Evolutionary conservation across 1,140 invertebrate genomes (phyloP), one percentile per base, ranked within the genome.

Genomic region (Eumaeus atala): DNA sequence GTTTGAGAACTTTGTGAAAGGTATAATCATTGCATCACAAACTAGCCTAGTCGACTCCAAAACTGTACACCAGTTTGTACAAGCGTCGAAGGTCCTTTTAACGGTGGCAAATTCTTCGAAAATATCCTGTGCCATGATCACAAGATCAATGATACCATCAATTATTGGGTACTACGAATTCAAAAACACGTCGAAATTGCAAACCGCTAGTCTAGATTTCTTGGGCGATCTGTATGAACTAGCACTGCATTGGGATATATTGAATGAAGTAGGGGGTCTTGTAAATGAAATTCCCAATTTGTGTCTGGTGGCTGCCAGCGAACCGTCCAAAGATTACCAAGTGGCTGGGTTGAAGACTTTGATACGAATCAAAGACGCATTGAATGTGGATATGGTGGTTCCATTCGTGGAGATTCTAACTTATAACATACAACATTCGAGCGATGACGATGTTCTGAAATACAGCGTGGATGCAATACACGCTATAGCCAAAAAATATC

Each of bases 61-160:
- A 40, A 80, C 90, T 3, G 77, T 86, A 48, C 69, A 84, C 16
- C 72, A 90, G 18, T 91, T 90, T 65, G 77, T 80, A 59, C 75
- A 89, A 51, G 77, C 87, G 3, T 66, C 85, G 47, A 87, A 87
- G 77, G 70, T 91, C 16, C 72, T 92, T 36, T 66, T 91, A 55
- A 84, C 87, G 34, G 78, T 88, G 37, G 90, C 90, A 12, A 88
- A 84, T 62, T 84, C 89, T 12, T 88, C 87, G n/a, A 74, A 82
- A 66, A 70, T 84, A 66, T 86, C 88, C 16, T 90, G 90, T 59
- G 58, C 77, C 48, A 72, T 89, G 55, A 70, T 92, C 34, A 76
- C 88, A 12, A 84, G 83, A 59, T 67, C 75, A 34, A 85, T 91
- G 70, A 74, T 91, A 42, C 71, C 90, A 70, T 59, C 81, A 3